Evolutionary conservation across 1,140 invertebrate species (phyloP).

Genomic region (Delia radicum): DNA sequence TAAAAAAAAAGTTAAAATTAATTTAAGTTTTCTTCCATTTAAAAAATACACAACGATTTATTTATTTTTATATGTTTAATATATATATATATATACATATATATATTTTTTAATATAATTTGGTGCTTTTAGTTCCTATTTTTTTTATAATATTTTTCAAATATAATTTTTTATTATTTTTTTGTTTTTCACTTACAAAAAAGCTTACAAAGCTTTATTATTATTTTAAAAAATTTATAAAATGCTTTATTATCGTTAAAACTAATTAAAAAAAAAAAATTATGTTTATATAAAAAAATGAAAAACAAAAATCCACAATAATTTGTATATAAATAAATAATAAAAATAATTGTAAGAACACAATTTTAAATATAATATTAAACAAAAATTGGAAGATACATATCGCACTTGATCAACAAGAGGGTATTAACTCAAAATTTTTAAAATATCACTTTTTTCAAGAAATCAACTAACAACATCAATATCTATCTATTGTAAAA

Average conservation of each 20-base stretch:
- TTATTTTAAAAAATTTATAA: not conserved
- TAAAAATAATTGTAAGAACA: not conserved
- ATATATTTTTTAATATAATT: conserved; percentile 2
- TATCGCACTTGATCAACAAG: no score
- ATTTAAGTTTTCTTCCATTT: not conserved
- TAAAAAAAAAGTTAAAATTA: not conserved
- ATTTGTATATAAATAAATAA: conserved; percentile 5
- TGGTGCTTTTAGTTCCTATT: conserved; percentile 33
- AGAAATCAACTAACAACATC: no score
- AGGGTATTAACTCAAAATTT: no score
- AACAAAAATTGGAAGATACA: no score
- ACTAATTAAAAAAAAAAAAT: not conserved
- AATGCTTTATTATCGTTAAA: conserved; percentile 20
- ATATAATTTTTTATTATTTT: not conserved
- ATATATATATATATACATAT: not conserved
- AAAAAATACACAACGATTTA: not conserved
- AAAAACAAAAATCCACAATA: not conserved
- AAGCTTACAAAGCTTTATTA: not conserved
- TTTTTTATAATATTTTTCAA: conserved; percentile 12
- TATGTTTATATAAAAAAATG: conserved; percentile 4
- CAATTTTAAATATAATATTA: not conserved
- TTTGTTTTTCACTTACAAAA: not conserved
- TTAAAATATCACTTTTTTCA: no score
- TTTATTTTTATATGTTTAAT: not conserved
- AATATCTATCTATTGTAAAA: no score